phyloP scores from a whole-genome alignment of 2,888 invertebrate species.

The Salticus scenicus region DNA sequence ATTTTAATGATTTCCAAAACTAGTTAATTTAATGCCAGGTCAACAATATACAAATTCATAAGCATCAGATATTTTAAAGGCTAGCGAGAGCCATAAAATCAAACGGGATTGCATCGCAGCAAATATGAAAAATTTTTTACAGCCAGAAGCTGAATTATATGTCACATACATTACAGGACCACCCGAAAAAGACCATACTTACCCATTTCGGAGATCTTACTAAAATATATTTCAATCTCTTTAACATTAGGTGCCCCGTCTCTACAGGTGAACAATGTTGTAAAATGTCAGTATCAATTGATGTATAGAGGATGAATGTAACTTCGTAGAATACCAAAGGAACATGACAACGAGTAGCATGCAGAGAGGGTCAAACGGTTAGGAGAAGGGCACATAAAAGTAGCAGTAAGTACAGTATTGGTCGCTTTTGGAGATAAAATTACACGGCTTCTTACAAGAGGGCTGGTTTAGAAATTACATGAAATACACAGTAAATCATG shows the following conservation, averaged over 20 bases:
- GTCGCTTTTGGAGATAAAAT: conserved; percentile 15
- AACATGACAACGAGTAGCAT: conserved; percentile 1
- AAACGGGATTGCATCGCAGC: neutral
- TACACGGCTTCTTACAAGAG: neutral
- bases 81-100: too few species aligned
- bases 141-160: conserved; percentile 27
- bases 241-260: conserved; percentile 41
- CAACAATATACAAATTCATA: too few species aligned
- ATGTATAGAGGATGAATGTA: conserved; percentile 19
- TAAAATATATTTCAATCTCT: conserved; percentile 26
- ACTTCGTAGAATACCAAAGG: conserved; percentile 7
- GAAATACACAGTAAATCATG: neutral
- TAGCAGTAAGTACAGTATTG: conserved; percentile 26
- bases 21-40: too few species aligned
- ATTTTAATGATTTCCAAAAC: too few species aligned
- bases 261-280: conserved; percentile 35
- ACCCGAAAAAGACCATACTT: conserved; percentile 30
- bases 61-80: too few species aligned
- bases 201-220: conserved; percentile 15
- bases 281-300: conserved; percentile 40
- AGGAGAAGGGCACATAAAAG: conserved; percentile 42
- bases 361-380: conserved; percentile 36
- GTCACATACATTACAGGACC: conserved; percentile 46
- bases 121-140: conserved; percentile 39
- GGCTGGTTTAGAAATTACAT: conserved; percentile 20